Percentiles rank a stretch among this genome's conserved stretches.
Evolutionary conservation across 2,113 vertebrate species (phyloP).

Genomic region (Myrmecophaga tridactyla): DNA sequence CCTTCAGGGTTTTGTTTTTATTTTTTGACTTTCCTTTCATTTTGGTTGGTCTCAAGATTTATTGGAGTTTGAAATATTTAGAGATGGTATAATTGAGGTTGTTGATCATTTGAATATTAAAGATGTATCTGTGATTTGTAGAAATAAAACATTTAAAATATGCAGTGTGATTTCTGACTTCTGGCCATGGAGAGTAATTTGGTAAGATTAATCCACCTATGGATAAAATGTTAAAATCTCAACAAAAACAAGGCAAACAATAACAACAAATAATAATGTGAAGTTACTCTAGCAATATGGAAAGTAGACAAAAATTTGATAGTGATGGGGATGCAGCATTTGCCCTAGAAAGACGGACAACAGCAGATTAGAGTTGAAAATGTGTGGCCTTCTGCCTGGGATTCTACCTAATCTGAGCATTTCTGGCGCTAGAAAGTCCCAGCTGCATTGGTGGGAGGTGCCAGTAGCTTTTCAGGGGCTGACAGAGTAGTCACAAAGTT

Average conservation of each 20-base stretch:
- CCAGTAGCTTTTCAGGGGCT: neutral
- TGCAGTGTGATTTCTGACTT: neutral
- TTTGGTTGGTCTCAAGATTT: neutral
- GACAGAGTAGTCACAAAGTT: neutral
- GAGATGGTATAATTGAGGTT: neutral
- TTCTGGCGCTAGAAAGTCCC: neutral
- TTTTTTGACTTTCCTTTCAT: neutral
- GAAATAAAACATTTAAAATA: neutral
- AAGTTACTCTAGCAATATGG: neutral
- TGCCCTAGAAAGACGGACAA: neutral
- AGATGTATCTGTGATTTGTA: neutral
- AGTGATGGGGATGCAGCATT: neutral
- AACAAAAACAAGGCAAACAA: neutral
- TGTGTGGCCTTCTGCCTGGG: neutral
- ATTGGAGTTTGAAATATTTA: neutral
- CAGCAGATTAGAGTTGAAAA: neutral
- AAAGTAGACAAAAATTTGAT: neutral
- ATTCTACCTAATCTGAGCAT: neutral
- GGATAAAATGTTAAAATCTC: neutral
- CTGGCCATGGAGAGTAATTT: neutral
- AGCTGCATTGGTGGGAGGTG: neutral
- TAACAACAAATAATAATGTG: neutral
- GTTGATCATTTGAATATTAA: neutral
- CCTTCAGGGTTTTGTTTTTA: neutral
- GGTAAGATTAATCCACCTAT: neutral